These are phyloP conservation scores for Syngnathus typhle DNA, from an alignment of 2,113 vertebrate species.

Conservation along the genomic window DNA sequence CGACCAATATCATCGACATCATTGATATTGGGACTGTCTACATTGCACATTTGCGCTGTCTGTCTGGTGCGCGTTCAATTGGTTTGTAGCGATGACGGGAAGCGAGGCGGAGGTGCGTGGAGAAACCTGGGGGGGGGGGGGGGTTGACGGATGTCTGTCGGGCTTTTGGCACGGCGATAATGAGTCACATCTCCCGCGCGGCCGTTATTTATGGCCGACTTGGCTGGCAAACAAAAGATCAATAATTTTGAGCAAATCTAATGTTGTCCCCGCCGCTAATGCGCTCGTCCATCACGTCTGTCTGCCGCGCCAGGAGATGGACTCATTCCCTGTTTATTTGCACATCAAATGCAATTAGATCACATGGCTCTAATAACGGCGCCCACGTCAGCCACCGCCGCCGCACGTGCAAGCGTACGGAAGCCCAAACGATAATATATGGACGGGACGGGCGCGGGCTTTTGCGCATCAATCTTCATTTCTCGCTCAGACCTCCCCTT, in stretches of 20 bases:
- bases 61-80: conserved; percentile 43
- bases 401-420: conserved; percentile 46
- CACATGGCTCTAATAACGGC: conserved; percentile 71
- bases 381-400: background rate
- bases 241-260: conserved; percentile 83
- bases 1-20: background rate
- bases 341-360: conserved; percentile 78
- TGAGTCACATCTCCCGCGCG: conserved; percentile 75
- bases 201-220: conserved; percentile 77
- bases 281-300: conserved; percentile 77
- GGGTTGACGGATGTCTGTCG: conserved; percentile 75
- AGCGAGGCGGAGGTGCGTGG: conserved; percentile 8
- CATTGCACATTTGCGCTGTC: too few species aligned
- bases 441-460: conserved; percentile 51
- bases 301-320: conserved; percentile 73
- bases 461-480: conserved; percentile 76
- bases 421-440: conserved; percentile 72
- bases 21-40: background rate
- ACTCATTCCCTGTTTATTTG: conserved; percentile 75
- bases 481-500: conserved; percentile 63
- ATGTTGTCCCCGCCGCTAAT: conserved; percentile 78
- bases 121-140: conserved; percentile 40
- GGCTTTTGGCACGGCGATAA: conserved; percentile 74
- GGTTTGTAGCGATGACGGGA: conserved; percentile 57
- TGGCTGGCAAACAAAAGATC: conserved; percentile 81